Evolutionary conservation across 2,797 vertebrate genomes (phyloP).

Genomic region (Amphiprion clarkii): DNA sequence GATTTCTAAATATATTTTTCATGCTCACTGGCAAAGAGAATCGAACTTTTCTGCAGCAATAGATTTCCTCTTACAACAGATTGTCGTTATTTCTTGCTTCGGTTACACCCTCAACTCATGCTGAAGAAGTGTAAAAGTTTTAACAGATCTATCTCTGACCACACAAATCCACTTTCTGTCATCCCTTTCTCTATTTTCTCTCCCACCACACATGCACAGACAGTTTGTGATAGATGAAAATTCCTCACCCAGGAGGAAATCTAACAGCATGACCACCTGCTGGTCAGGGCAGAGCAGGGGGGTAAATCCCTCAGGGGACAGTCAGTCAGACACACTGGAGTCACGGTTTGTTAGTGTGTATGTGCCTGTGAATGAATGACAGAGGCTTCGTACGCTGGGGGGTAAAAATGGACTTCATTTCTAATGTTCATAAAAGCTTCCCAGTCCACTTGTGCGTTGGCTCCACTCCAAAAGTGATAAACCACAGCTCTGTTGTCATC

Average conservation of each 20-base stretch:
- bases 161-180: neutral
- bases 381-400: conserved; percentile 10
- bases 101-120: neutral
- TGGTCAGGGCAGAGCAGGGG: conserved; percentile 47
- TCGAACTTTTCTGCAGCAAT: neutral
- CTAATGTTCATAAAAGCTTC: conserved; percentile 54
- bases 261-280: conserved; percentile 73
- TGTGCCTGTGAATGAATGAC: conserved; percentile 46
- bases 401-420: conserved; percentile 41
- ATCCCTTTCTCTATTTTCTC: neutral
- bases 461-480: conserved; percentile 47
- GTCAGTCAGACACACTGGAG: conserved; percentile 76
- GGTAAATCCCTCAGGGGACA: conserved; percentile 65
- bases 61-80: conserved; percentile 13
- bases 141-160: neutral
- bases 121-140: neutral
- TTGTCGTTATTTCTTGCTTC: neutral
- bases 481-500: conserved; percentile 29
- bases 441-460: conserved; percentile 36
- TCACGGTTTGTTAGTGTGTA: conserved; percentile 53
- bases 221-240: conserved; percentile 66
- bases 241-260: conserved; percentile 63
- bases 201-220: conserved; percentile 24
- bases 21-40: neutral
- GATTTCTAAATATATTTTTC: conserved; percentile 34